Percentiles rank a stretch among this genome's conserved stretches.
Conservation (phyloP, 2,888 invertebrate genomes). For the Frankliniella intonsa region DNA sequence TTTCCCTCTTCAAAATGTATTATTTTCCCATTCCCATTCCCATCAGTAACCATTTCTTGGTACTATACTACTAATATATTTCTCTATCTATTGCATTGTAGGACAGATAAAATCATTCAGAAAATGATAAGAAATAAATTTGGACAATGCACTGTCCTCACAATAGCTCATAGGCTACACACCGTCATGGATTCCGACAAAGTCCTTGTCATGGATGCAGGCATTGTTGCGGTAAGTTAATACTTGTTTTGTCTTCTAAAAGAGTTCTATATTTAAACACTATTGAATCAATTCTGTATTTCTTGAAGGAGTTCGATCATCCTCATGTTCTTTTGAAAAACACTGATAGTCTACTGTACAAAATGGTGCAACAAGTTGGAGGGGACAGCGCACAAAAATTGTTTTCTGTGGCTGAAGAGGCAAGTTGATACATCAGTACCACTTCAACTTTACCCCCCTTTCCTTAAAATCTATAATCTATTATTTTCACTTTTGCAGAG, state of each 20-base stretch:
- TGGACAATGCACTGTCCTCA: slow-evolving; percentile 76
- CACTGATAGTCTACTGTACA: slow-evolving; percentile 57
- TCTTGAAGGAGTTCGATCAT: slow-evolving; percentile 59
- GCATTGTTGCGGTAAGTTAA: slow-evolving; percentile 58
- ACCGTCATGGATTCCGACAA: slow-evolving; percentile 91
- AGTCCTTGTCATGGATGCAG: slow-evolving; percentile 81
- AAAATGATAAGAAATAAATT: slow-evolving; percentile 76
- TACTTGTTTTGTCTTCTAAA: slow-evolving; percentile 31
- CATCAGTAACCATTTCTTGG: no score
- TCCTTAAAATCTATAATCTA: neutral
- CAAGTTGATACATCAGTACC: slow-evolving; percentile 32
- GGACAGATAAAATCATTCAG: slow-evolving; percentile 81
- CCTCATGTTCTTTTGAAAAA: slow-evolving; percentile 61
- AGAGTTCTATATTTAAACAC: neutral
- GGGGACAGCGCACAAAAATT: slow-evolving; percentile 53
- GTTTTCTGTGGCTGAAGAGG: slow-evolving; percentile 49
- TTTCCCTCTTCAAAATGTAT: neutral
- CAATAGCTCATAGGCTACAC: slow-evolving; percentile 85
- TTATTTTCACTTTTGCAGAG: neutral
- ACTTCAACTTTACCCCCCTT: neutral
- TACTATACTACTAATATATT: neutral
- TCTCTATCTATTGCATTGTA: slow-evolving; percentile 43
- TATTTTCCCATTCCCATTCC: neutral
- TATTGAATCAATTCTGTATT: neutral
- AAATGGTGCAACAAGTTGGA: slow-evolving; percentile 69